These are phyloP conservation scores for Drosophila simulans DNA, from an alignment of 1,140 invertebrate genomes.

Conservation along the genomic window DNA sequence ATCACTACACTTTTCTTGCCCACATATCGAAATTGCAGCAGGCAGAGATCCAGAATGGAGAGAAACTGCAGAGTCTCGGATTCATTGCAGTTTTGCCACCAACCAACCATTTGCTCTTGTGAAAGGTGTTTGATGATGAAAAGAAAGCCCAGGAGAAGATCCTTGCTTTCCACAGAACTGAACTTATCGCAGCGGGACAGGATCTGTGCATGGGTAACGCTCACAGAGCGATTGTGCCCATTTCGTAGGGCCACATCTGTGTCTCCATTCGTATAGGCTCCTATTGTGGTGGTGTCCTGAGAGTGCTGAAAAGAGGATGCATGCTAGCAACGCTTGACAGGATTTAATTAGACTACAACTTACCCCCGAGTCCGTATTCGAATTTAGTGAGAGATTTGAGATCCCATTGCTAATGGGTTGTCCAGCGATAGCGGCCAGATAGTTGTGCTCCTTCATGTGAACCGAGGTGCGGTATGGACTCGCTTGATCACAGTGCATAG, in stretches of 20 bases:
- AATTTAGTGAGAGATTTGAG: constrained; percentile 85
- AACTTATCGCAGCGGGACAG: constrained; percentile 90
- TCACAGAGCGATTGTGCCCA: constrained; percentile 85
- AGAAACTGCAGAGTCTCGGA: constrained; percentile 80
- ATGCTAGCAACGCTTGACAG: not conserved
- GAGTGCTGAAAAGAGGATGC: constrained; percentile 78
- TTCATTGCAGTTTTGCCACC: constrained; percentile 93
- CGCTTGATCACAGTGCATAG: constrained; percentile 86
- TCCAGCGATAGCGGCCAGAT: constrained; percentile 92
- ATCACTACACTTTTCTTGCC: constrained; percentile 91
- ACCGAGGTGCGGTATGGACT: constrained; percentile 86
- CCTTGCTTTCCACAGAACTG: constrained; percentile 87
- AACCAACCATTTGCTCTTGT: constrained; percentile 94
- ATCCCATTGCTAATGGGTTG: constrained; percentile 87
- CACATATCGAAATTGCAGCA: constrained; percentile 95
- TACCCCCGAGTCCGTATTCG: constrained; percentile 79
- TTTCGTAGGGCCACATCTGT: constrained; percentile 74
- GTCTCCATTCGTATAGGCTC: constrained; percentile 76
- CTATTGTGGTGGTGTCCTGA: constrained; percentile 88
- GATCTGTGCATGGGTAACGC: constrained; percentile 86
- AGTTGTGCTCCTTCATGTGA: constrained; percentile 89
- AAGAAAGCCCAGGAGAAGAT: constrained; percentile 95
- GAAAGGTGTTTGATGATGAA: constrained; percentile 96
- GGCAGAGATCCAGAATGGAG: constrained; percentile 85
- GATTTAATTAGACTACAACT: constrained; percentile 10